Evolutionary conservation across 2,888 invertebrate genomes (phyloP).

Genomic region (Meloe dianella): DNA sequence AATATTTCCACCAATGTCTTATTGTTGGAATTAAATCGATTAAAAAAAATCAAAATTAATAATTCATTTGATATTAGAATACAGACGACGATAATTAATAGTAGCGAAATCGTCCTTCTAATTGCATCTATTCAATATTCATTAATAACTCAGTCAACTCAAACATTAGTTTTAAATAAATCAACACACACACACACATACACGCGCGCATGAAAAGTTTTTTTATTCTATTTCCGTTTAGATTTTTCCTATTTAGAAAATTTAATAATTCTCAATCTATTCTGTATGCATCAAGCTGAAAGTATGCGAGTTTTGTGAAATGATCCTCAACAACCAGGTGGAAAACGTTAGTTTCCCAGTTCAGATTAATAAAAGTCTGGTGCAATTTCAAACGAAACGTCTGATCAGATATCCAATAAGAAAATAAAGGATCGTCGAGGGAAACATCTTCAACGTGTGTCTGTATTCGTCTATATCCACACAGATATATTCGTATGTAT

Average conservation of each 20-base stretch:
- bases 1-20: background rate
- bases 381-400: slow-evolving; percentile 8
- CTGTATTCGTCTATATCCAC: background rate
- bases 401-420: slow-evolving; percentile 9
- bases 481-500: background rate
- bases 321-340: slow-evolving; percentile 1
- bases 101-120: slow-evolving; percentile 28
- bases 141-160: slow-evolving; percentile 28
- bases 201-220: too few relatives aligned
- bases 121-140: slow-evolving; percentile 33
- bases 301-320: slow-evolving; percentile 3
- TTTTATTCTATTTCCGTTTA: background rate
- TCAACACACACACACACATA: slow-evolving; percentile 10
- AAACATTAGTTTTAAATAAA: slow-evolving; percentile 26
- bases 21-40: background rate
- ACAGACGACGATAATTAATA: slow-evolving; percentile 26
- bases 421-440: slow-evolving; percentile 9
- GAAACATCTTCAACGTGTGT: slow-evolving; percentile 6
- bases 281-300: background rate
- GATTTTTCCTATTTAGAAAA: background rate
- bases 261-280: background rate
- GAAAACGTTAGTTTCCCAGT: background rate
- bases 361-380: slow-evolving; percentile 9
- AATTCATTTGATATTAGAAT: slow-evolving; percentile 20
- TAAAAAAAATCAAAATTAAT: slow-evolving; percentile 13